These are phyloP conservation scores for Archegozetes longisetosus DNA, from an alignment of 1,140 invertebrate genomes.

Conservation along the genomic window DNA sequence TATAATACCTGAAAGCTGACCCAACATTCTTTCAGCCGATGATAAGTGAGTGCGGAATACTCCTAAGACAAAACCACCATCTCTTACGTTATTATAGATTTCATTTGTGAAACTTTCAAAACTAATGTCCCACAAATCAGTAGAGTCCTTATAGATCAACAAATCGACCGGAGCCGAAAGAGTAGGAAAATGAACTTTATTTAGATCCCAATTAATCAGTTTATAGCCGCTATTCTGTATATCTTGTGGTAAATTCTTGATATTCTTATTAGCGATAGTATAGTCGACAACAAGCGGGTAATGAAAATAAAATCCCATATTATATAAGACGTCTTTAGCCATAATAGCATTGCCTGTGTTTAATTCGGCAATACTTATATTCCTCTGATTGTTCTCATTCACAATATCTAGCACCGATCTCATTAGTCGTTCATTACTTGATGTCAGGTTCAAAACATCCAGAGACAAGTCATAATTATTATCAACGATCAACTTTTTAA, in stretches of 20 bases:
- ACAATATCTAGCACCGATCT: constrained; percentile 16
- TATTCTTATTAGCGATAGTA: constrained; percentile 22
- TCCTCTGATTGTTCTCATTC: constrained; percentile 14
- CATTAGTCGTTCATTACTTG: constrained; percentile 2
- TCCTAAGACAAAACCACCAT: constrained; percentile 55
- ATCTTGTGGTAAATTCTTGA: neutral
- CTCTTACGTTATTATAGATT: constrained; percentile 35
- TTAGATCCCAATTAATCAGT: constrained; percentile 26
- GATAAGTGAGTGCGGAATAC: constrained; percentile 46
- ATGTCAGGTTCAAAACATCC: neutral
- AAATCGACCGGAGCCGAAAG: constrained; percentile 24
- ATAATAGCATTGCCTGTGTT: neutral
- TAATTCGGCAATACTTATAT: constrained; percentile 14
- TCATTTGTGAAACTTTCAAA: constrained; percentile 23
- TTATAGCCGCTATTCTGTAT: constrained; percentile 17
- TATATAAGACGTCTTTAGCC: neutral
- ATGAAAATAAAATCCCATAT: constrained; percentile 4
- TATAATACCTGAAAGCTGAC: neutral
- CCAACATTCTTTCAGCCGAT: constrained; percentile 22
- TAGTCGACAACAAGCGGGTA: constrained; percentile 12
- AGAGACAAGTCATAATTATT: too few relatives aligned
- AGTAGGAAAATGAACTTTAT: constrained; percentile 13
- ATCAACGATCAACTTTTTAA: constrained; percentile 3
- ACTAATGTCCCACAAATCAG: too few relatives aligned
- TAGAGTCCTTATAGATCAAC: constrained; percentile 27